Percentiles rank a stretch among this genome's conserved stretches.
These are phyloP conservation scores for Ips nitidus DNA, from an alignment of 1,140 invertebrate species.

Conservation along the genomic window DNA sequence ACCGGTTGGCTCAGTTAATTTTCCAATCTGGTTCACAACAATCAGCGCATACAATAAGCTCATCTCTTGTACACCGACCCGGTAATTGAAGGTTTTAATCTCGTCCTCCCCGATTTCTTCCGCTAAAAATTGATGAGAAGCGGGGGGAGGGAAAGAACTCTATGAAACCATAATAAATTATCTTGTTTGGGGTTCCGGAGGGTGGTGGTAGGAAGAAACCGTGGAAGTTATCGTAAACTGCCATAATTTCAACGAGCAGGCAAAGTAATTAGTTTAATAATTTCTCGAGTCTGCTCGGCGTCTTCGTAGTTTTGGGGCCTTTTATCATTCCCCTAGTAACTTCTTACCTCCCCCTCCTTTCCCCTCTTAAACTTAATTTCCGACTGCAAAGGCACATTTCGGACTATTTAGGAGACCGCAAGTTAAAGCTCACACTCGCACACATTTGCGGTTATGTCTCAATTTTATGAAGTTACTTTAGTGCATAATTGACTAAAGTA, in stretches of 20 bases:
- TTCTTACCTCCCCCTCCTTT: conserved; percentile 11
- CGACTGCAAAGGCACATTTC: conserved; percentile 23
- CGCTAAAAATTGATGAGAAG: too few relatives aligned
- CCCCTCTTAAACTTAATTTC: conserved; percentile 22
- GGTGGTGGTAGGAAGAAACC: background rate
- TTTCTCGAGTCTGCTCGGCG: conserved; percentile 17
- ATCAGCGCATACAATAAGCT: conserved; percentile 41
- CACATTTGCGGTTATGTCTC: conserved; percentile 9
- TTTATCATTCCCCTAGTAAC: conserved; percentile 19
- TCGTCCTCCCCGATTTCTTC: background rate
- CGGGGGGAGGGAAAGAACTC: too few relatives aligned
- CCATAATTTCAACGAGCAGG: conserved; percentile 18
- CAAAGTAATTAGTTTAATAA: conserved; percentile 25
- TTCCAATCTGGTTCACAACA: conserved; percentile 46
- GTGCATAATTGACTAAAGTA: conserved; percentile 7
- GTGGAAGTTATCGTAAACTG: conserved; percentile 7
- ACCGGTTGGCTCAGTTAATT: conserved; percentile 38
- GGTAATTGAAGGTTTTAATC: conserved; percentile 28
- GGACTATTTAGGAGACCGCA: conserved; percentile 23
- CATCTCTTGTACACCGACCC: conserved; percentile 31
- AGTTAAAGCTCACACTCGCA: conserved; percentile 8
- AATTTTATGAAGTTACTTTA: conserved; percentile 6
- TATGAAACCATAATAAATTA: too few relatives aligned
- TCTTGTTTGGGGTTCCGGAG: too few relatives aligned
- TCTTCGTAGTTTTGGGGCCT: conserved; percentile 14